phyloP scores from a whole-genome alignment of 2,888 invertebrate species.

The Catotricha subobsoleta region DNA sequence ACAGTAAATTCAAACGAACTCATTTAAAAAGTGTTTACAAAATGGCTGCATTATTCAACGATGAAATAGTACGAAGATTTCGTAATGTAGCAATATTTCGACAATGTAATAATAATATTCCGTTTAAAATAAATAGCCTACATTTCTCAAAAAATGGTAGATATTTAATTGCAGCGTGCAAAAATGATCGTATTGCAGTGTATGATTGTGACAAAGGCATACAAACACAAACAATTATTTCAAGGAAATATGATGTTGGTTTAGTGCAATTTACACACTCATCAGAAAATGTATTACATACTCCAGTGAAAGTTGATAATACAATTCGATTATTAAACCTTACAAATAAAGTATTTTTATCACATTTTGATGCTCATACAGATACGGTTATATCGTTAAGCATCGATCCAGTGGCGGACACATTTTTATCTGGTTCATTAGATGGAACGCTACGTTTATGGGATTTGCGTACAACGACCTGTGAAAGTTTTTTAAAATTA shows the following conservation, averaged over 20 bases:
- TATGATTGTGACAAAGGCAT: constrained; percentile 98
- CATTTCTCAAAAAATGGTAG: constrained; percentile 94
- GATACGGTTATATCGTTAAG: constrained; percentile 93
- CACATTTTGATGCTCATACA: constrained; percentile 94
- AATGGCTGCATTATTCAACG: too few relatives aligned
- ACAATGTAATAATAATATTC: too few relatives aligned
- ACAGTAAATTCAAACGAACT: too few relatives aligned
- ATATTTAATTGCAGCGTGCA: constrained; percentile 91
- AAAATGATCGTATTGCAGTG: constrained; percentile 98
- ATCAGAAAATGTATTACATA: constrained; percentile 91
- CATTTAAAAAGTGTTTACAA: too few relatives aligned
- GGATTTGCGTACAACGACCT: constrained; percentile 95
- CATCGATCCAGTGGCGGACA: constrained; percentile 97
- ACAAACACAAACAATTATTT: constrained; percentile 90
- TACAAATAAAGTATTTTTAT: constrained; percentile 97
- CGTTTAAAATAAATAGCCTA: constrained; percentile 94
- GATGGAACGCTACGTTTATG: constrained; percentile 94
- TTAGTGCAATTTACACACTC: constrained; percentile 97
- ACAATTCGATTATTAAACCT: constrained; percentile 93
- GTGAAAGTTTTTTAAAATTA: constrained; percentile 94
- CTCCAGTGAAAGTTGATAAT: constrained; percentile 99
- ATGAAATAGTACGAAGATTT: too few relatives aligned
- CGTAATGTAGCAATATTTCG: too few relatives aligned
- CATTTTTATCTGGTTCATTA: constrained; percentile 89
- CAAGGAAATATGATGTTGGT: constrained; percentile 99